Percentiles rank a stretch among this genome's conserved stretches.
Conservation (phyloP, 2,113 vertebrate species). For the Zeus faber region DNA sequence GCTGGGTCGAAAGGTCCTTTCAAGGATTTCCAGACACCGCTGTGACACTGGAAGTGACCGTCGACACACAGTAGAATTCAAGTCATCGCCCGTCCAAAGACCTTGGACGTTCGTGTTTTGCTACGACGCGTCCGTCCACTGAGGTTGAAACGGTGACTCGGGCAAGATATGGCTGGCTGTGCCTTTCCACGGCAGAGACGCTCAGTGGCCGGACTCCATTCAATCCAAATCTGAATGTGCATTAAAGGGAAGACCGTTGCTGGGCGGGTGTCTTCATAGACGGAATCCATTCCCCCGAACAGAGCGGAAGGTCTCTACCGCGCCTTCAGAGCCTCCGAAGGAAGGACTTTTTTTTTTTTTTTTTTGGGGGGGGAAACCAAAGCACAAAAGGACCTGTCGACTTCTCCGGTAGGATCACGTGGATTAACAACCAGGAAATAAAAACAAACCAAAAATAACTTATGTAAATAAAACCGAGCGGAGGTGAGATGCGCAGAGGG, state of each 20-base stretch:
- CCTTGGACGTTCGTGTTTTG: neutral
- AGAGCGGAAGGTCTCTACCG: neutral
- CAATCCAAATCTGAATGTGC: no score
- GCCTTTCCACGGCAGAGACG: neutral
- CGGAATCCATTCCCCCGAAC: neutral
- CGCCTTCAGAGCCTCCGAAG: neutral
- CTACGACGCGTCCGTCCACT: conserved; percentile 16
- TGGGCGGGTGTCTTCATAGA: no score
- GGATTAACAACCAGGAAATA: neutral
- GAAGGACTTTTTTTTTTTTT: neutral
- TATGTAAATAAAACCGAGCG: no score
- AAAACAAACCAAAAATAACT: conserved; percentile 9
- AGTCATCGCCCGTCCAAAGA: no score
- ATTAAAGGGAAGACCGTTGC: no score
- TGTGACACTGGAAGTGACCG: neutral
- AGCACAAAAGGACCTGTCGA: neutral
- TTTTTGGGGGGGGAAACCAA: no score
- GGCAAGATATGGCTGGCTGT: conserved; percentile 56
- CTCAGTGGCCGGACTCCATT: neutral
- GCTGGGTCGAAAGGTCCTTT: neutral
- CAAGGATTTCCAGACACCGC: neutral
- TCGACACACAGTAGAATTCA: neutral
- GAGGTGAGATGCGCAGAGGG: no score
- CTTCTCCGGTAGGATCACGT: neutral
- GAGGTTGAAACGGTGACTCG: conserved; percentile 44